Percentiles rank a stretch among this genome's conserved stretches.
These are phyloP conservation scores for Dryocosmus kuriphilus DNA, from an alignment of 2,888 invertebrate genomes.

Conservation along the genomic window DNA sequence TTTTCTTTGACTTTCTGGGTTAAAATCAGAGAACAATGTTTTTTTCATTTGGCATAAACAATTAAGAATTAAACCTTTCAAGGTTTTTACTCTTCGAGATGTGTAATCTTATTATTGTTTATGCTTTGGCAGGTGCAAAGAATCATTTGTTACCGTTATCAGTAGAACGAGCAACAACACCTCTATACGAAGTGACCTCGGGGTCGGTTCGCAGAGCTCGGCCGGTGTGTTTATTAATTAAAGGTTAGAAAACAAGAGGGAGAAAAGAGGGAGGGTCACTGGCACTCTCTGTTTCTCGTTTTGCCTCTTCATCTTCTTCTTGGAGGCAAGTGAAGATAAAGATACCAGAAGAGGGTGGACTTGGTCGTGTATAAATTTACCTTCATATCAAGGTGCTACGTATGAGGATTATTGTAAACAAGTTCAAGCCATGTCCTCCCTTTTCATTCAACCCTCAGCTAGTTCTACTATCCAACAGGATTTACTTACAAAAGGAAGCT, in stretches of 20 bases:
- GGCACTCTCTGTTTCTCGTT: slow-evolving; percentile 45
- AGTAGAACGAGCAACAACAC: slow-evolving; percentile 60
- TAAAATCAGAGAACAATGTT: neutral
- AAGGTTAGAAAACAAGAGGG: slow-evolving; percentile 63
- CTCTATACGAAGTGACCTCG: slow-evolving; percentile 53
- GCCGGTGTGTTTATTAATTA: slow-evolving; percentile 73
- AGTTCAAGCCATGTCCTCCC: neutral
- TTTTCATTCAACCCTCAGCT: neutral
- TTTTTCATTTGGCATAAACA: neutral
- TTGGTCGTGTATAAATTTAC: slow-evolving; percentile 69
- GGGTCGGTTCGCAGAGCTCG: slow-evolving; percentile 58
- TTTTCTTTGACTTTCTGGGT: neutral
- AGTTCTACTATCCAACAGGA: neutral
- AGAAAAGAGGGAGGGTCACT: slow-evolving; percentile 54
- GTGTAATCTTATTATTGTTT: neutral
- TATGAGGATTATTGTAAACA: neutral
- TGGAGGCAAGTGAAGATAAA: slow-evolving; percentile 68
- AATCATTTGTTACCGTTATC: slow-evolving; percentile 36
- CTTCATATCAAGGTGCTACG: slow-evolving; percentile 67
- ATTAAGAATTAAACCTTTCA: neutral
- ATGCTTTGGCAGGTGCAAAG: slow-evolving; percentile 32
- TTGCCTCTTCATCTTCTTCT: slow-evolving; percentile 50
- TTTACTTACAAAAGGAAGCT: neutral
- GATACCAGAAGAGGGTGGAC: slow-evolving; percentile 72
- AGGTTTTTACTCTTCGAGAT: neutral